Evolutionary conservation across 1,140 invertebrate genomes (phyloP).

Genomic region (Achroia grisella): DNA sequence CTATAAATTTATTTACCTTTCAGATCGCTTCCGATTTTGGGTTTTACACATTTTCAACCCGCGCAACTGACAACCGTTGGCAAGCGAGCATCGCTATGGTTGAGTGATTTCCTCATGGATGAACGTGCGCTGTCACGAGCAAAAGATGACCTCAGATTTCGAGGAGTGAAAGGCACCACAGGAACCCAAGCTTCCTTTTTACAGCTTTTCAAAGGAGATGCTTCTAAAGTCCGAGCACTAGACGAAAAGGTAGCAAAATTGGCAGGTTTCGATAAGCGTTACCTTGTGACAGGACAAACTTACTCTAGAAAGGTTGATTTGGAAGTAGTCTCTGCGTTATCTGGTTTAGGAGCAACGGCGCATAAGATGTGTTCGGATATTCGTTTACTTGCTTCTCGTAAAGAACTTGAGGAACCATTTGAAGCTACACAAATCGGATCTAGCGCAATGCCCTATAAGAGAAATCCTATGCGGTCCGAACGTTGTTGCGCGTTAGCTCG

Average conservation of each 20-base stretch:
- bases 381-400: constrained; percentile 91
- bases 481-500: constrained; percentile 93
- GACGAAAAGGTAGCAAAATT: constrained; percentile 89
- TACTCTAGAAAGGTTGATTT: constrained; percentile 96
- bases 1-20: constrained; percentile 21
- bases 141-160: constrained; percentile 88
- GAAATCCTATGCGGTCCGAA: constrained; percentile 98
- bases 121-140: constrained; percentile 86
- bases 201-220: constrained; percentile 92
- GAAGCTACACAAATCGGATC: constrained; percentile 96
- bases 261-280: constrained; percentile 90
- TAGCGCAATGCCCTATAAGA: constrained; percentile 96
- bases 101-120: constrained; percentile 96
- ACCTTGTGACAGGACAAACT: constrained; percentile 95
- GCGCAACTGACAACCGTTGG: constrained; percentile 98
- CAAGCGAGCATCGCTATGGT: constrained; percentile 96
- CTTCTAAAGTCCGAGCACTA: constrained; percentile 87
- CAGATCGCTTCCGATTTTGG: constrained; percentile 88
- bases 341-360: constrained; percentile 88
- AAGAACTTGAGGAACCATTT: constrained; percentile 99
- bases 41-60: constrained; percentile 98
- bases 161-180: constrained; percentile 98
- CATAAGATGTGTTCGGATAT: constrained; percentile 97
- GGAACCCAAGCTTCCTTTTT: constrained; percentile 98
- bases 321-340: constrained; percentile 83